Conservation (phyloP, 2,888 invertebrate species). For the Epinotia ramella region DNA sequence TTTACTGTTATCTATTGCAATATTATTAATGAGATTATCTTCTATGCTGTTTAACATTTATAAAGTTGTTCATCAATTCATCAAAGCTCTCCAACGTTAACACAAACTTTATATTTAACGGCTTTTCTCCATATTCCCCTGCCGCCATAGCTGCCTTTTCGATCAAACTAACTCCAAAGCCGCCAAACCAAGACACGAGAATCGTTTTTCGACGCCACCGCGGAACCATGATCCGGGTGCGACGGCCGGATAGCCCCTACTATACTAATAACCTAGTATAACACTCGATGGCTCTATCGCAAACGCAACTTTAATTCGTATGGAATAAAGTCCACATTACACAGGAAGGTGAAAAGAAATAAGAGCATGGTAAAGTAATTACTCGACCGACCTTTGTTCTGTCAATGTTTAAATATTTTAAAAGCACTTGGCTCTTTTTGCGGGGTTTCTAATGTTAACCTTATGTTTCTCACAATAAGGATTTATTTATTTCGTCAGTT, state of each 20-base stretch:
- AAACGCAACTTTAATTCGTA: background rate
- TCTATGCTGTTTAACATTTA: too few species aligned
- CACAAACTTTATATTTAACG: background rate
- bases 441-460: background rate
- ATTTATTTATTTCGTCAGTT: background rate
- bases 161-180: conserved; percentile 31
- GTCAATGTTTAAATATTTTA: background rate
- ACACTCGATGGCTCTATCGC: too few species aligned
- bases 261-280: conserved; percentile 2
- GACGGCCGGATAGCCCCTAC: background rate
- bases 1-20: too few species aligned
- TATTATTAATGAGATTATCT: too few species aligned
- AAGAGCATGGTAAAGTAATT: background rate
- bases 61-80: too few species aligned
- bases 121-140: background rate
- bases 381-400: background rate
- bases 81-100: background rate
- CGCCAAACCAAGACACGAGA: conserved; percentile 34
- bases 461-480: background rate
- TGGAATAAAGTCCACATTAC: background rate
- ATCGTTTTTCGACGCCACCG: conserved; percentile 28
- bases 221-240: conserved; percentile 11
- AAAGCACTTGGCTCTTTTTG: background rate
- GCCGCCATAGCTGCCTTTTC: conserved; percentile 1
- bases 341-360: background rate